Evolutionary conservation across 2,888 invertebrate species (phyloP).

Genomic region (Eretmocerus hayati): DNA sequence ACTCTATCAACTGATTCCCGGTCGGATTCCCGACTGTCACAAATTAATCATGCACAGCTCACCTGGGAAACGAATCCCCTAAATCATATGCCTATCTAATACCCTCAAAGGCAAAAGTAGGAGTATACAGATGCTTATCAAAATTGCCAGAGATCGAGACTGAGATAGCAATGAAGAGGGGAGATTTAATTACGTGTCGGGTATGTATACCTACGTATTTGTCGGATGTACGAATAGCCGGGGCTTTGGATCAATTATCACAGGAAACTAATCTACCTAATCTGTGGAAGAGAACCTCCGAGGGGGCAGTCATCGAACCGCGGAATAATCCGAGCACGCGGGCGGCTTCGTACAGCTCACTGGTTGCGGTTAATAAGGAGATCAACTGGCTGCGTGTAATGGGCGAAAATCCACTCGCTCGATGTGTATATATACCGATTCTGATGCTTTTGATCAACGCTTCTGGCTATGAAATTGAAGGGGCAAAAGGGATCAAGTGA

Average conservation of each 20-base stretch:
- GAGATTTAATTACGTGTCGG: conserved; percentile 19
- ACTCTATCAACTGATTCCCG: no score
- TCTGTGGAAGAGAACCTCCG: conserved; percentile 25
- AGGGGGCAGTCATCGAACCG: conserved; percentile 34
- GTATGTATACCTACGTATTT: conserved; percentile 7
- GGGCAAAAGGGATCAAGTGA: no score
- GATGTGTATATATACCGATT: no score
- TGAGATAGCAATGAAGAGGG: conserved; percentile 1
- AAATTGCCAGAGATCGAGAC: conserved; percentile 10
- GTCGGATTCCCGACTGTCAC: background rate
- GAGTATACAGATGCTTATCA: conserved; percentile 4
- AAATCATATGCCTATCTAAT: no score
- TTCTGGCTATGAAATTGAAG: no score
- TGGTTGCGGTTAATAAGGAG: conserved; percentile 47
- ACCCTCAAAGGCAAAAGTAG: background rate
- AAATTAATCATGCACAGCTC: conserved; percentile 14
- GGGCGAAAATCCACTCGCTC: background rate
- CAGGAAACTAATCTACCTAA: conserved; percentile 43
- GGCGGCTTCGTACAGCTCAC: conserved; percentile 34
- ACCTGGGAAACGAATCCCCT: conserved; percentile 1
- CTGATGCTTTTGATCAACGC: no score
- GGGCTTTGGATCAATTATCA: conserved; percentile 22
- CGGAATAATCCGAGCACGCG: conserved; percentile 42
- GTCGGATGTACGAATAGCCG: background rate
- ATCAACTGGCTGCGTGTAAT: conserved; percentile 32